phyloP scores from a whole-genome alignment of 2,888 invertebrate species.

The Punctoribates punctum region DNA sequence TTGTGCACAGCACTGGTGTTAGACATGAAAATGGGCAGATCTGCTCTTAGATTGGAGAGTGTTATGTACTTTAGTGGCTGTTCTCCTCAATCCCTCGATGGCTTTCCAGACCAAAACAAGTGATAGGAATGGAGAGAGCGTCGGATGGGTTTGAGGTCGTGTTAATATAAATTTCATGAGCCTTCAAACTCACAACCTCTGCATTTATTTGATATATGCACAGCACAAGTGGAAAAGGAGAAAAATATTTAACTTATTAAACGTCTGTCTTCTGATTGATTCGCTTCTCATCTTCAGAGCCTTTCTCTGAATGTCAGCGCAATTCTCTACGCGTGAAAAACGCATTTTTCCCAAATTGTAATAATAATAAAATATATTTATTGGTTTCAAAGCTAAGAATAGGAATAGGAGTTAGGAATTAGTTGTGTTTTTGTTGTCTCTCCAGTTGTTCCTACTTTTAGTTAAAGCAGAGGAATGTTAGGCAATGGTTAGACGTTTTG shows the following conservation, averaged over 20 bases:
- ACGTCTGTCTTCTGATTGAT: neutral
- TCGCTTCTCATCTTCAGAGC: neutral
- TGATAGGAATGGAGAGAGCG: neutral
- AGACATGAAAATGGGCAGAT: constrained; percentile 34
- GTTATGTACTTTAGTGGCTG: neutral
- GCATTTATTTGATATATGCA: constrained; percentile 25
- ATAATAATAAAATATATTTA: constrained; percentile 21
- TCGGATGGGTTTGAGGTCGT: neutral
- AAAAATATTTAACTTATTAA: constrained; percentile 7
- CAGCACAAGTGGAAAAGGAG: neutral
- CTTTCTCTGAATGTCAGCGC: neutral
- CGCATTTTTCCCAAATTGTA: constrained; percentile 10
- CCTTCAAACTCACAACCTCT: constrained; percentile 18
- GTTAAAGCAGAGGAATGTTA: constrained; percentile 2
- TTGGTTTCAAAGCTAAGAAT: neutral
- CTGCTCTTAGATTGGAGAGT: neutral
- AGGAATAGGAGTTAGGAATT: neutral
- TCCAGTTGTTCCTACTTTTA: neutral
- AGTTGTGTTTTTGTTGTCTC: neutral
- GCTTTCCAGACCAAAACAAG: neutral
- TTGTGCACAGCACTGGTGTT: neutral
- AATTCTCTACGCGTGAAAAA: constrained; percentile 17
- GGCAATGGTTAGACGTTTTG: neutral
- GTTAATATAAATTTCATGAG: constrained; percentile 35
- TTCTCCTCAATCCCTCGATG: too few species aligned